These are phyloP conservation scores for Polydrusus pterygomalis DNA, from an alignment of 2,888 invertebrate species.

Conservation along the genomic window DNA sequence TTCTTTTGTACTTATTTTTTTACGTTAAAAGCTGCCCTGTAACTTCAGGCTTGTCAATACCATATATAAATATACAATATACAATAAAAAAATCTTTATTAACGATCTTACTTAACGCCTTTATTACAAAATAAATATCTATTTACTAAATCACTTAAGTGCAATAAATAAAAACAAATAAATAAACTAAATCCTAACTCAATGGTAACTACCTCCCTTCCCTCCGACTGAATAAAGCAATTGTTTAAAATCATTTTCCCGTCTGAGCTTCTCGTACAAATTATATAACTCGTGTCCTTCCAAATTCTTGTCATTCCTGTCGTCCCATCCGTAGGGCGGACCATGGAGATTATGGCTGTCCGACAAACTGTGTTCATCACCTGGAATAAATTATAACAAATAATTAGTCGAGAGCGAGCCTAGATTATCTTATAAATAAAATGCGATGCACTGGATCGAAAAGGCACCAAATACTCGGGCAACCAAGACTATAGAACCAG, in stretches of 20 bases:
- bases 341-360: conserved; percentile 19
- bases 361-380: conserved; percentile 35
- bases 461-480: too few species aligned
- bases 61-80: not conserved
- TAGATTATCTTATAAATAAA: too few species aligned
- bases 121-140: not conserved
- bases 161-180: not conserved
- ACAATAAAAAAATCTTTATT: too few species aligned
- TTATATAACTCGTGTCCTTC: conserved; percentile 50
- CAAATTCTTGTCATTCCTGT: conserved; percentile 32
- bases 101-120: too few species aligned
- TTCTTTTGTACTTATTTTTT: too few species aligned
- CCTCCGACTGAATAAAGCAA: conserved; percentile 17
- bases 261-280: conserved; percentile 50
- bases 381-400: conserved; percentile 28
- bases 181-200: not conserved
- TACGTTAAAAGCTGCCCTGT: too few species aligned
- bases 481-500: too few species aligned
- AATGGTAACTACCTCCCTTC: not conserved
- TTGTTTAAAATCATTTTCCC: conserved; percentile 30
- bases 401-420: not conserved
- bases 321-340: conserved; percentile 51
- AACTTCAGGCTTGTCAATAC: too few species aligned
- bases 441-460: too few species aligned
- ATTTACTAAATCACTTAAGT: not conserved